Percentiles rank a stretch among this genome's conserved stretches.
Evolutionary conservation across 2,113 vertebrate species (phyloP).

Genomic region (Callospermophilus lateralis): DNA sequence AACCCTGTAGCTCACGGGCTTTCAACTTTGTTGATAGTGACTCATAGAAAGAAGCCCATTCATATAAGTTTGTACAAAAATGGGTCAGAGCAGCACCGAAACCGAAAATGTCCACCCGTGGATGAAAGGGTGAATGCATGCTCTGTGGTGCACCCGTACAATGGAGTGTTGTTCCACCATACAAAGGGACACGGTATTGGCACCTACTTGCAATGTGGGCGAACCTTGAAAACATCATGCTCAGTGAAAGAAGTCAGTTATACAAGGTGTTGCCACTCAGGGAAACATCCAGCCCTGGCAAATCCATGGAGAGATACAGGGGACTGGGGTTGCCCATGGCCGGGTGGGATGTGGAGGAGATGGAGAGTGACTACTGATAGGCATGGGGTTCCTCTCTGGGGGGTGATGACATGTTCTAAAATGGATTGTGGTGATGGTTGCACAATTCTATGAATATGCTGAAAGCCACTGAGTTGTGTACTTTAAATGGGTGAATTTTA

Average conservation of each 20-base stretch:
- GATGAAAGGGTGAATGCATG: background rate
- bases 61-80: background rate
- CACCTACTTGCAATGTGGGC: fast-evolving
- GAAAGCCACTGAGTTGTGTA: background rate
- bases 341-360: background rate
- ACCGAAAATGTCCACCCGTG: background rate
- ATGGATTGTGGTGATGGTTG: background rate
- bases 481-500: background rate
- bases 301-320: background rate
- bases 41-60: background rate
- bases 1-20: background rate
- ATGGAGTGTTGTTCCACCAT: background rate
- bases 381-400: background rate
- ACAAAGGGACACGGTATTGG: background rate
- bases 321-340: background rate
- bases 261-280: background rate
- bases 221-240: background rate
- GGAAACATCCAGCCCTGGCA: background rate
- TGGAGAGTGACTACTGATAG: background rate
- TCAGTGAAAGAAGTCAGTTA: background rate
- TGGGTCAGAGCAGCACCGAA: background rate
- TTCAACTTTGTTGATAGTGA: background rate
- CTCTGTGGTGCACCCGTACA: no score
- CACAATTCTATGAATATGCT: background rate
- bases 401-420: background rate